Base-by-base conservation (phyloP, 2,888 invertebrate genomes). In the Epinotia nisella region DNA sequence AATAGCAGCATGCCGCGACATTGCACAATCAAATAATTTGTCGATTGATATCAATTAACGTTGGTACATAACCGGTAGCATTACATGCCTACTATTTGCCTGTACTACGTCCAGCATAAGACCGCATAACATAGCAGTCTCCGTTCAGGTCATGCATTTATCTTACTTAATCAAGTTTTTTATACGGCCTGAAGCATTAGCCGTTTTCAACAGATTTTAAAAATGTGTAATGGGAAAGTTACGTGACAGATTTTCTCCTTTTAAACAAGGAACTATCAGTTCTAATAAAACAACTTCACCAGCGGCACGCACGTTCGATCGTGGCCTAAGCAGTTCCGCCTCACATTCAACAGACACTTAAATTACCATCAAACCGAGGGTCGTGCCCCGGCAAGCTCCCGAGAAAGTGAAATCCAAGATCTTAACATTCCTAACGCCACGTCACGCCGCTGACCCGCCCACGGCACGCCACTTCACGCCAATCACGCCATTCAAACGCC, bases 381-480 rank as follows among this genome's bases (percentile, higher is more conserved):
- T 66, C 71, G 71, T 41, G 71, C 59, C 61, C 70, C 49, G 59
- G n/a, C 58, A 17, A 58, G 61, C 70, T 70, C 64, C 70, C 64
- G 35, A 59, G 71, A 71, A 71, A 71, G 71, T 66, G 71, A 71
- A 71, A 71, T 41, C 39, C 35, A n/a, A 35, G 35, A 35, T 35
- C 24, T 24, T 56, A 56, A 29, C 29, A 56, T 56, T 56, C 39
- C 17, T 59, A 49, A 41, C 24, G 70, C 70, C 62, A 24, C 58
- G 19, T 64, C 62, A 70, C 70, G 62, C 65, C 65, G 59, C 49
- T 49, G 59, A 68, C 68, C 67, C 39, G 51, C 60, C 24, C 66
- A 56, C 41, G 17, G 24, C 56, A 24, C 41, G 71, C 71, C 70
- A 24, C 59, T 35, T 64, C 64, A 70, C 70, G 64, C 71, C 65